Conservation (phyloP, 2,113 vertebrate genomes). For the Cryptomyrus ogoouensis region DNA sequence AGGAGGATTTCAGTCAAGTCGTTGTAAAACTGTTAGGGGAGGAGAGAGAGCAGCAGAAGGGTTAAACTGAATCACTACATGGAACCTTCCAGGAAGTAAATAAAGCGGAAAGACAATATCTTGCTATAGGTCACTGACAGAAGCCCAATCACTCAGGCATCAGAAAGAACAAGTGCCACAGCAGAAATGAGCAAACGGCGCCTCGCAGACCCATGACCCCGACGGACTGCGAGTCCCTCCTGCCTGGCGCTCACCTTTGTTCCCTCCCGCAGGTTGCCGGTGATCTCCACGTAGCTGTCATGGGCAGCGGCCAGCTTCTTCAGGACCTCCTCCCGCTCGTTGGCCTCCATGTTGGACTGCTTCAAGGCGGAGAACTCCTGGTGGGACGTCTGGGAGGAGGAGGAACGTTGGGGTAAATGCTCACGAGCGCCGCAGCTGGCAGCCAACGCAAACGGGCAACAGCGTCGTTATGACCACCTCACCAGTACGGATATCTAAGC, state of each 20-base stretch:
- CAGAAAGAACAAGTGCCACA: background rate
- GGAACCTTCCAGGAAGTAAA: slow-evolving; percentile 19
- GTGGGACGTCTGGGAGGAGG: slow-evolving; percentile 67
- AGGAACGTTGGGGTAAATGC: background rate
- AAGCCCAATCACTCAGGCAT: background rate
- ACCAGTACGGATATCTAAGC: background rate
- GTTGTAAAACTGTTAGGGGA: slow-evolving; percentile 81
- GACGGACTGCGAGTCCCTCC: background rate
- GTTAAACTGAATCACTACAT: background rate
- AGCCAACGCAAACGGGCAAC: background rate
- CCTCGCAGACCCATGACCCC: background rate
- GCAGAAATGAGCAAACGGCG: background rate
- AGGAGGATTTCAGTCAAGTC: slow-evolving; percentile 92
- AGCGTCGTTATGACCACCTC: background rate
- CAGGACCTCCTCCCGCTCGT: slow-evolving; percentile 88
- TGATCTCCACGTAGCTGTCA: slow-evolving; percentile 93
- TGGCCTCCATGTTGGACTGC: slow-evolving; percentile 87
- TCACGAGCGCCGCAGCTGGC: too few relatives aligned
- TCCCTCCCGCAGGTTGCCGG: slow-evolving; percentile 86
- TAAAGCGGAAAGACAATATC: background rate
- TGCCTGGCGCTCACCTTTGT: slow-evolving; percentile 71
- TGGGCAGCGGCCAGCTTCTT: slow-evolving; percentile 94
- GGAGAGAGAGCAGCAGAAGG: background rate
- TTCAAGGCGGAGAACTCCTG: slow-evolving; percentile 95
- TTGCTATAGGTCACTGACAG: background rate